Conservation (phyloP, 2,888 invertebrate species). For the Euzetes globulus region DNA sequence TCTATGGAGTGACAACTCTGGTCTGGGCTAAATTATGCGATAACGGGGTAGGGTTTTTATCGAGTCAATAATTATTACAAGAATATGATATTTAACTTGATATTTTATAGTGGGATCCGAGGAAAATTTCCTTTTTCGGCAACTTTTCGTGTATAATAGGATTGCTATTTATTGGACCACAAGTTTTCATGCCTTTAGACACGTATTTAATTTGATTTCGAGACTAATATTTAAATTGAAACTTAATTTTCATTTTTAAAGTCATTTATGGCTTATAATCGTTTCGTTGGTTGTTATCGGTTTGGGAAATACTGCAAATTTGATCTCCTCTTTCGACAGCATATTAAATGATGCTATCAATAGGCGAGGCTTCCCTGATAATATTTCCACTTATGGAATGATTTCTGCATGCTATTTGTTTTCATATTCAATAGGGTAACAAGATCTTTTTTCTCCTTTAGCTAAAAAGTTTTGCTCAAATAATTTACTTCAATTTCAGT, state of each 20-base stretch:
- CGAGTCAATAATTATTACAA: no score
- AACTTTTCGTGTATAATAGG: constrained; percentile 51
- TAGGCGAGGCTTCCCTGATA: neutral
- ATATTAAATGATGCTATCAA: neutral
- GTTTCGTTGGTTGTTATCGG: neutral
- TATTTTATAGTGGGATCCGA: constrained; percentile 16
- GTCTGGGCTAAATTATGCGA: constrained; percentile 74
- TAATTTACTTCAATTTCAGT: constrained; percentile 84
- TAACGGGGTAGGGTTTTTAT: constrained; percentile 50
- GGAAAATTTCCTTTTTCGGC: constrained; percentile 44
- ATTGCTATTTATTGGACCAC: constrained; percentile 70
- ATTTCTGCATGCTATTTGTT: no score
- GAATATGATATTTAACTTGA: no score
- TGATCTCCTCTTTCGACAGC: neutral
- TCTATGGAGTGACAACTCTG: constrained; percentile 70
- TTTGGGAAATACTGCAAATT: neutral
- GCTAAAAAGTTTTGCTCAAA: constrained; percentile 53
- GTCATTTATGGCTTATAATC: neutral
- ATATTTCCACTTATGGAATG: neutral
- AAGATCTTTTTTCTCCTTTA: no score
- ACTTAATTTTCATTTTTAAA: constrained; percentile 44
- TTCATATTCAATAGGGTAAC: no score
- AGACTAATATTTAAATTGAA: no score
- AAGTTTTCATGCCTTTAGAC: constrained; percentile 61
- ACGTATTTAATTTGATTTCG: constrained; percentile 51